Evolutionary conservation across 2,888 invertebrate genomes (phyloP).

Genomic region (Cheilosia grossa): DNA sequence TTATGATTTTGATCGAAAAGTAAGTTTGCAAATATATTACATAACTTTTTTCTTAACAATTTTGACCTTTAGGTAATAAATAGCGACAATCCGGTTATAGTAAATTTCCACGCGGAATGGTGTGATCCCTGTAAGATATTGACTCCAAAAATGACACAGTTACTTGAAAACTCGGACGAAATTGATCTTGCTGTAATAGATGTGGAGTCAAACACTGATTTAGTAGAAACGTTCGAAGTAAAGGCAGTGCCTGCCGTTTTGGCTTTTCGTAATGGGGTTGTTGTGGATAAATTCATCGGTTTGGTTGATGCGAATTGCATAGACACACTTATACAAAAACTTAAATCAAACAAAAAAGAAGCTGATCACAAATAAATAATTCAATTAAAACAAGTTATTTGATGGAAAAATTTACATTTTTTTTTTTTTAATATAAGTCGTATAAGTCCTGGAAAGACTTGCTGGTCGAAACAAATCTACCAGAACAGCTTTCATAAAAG

Average conservation of each 20-base stretch:
- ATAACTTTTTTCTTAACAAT: neutral
- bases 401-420: too few species aligned
- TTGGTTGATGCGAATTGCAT: constrained; percentile 92
- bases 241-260: constrained; percentile 90
- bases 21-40: constrained; percentile 77
- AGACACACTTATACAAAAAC: constrained; percentile 89
- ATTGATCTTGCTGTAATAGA: constrained; percentile 92
- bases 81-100: constrained; percentile 92
- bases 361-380: neutral
- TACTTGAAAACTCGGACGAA: constrained; percentile 88
- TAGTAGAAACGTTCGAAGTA: constrained; percentile 92
- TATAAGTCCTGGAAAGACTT: too few species aligned
- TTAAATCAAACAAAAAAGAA: constrained; percentile 77
- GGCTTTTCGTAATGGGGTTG: constrained; percentile 91
- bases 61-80: constrained; percentile 87
- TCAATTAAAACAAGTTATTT: too few species aligned
- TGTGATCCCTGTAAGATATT: constrained; percentile 95
- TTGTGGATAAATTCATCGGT: constrained; percentile 94
- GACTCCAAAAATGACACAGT: constrained; percentile 91
- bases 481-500: too few species aligned
- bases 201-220: constrained; percentile 91
- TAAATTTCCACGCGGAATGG: constrained; percentile 96
- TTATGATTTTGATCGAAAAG: constrained; percentile 91
- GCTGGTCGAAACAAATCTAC: too few species aligned
- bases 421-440: too few species aligned